A percentile compares a stretch with the other conserved stretches of the same genome.
Evolutionary conservation across 2,113 vertebrate species (phyloP).

Genomic region (Xenus cinereus): DNA sequence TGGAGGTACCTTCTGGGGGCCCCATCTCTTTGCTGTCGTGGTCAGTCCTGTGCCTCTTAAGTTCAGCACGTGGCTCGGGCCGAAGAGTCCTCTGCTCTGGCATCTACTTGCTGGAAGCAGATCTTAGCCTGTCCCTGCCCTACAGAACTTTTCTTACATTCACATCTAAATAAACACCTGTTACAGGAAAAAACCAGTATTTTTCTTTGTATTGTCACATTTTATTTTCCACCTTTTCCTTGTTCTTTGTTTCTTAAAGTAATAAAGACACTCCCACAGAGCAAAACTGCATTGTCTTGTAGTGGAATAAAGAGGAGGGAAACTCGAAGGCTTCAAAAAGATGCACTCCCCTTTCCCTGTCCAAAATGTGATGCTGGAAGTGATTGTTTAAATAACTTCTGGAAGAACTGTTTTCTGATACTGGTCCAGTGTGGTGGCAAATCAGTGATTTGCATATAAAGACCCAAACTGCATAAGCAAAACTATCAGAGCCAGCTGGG

Average conservation of each 20-base stretch:
- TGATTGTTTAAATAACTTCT: neutral
- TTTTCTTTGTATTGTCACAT: neutral
- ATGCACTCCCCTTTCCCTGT: neutral
- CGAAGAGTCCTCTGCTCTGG: neutral
- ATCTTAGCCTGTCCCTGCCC: neutral
- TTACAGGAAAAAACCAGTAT: neutral
- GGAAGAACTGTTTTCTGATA: neutral
- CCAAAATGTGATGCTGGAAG: neutral
- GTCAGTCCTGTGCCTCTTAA: neutral
- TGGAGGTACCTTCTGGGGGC: neutral
- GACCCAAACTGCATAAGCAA: constrained; percentile 59
- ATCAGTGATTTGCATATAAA: constrained; percentile 62
- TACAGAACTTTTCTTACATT: neutral
- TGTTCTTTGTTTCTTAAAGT: neutral
- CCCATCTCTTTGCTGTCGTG: neutral
- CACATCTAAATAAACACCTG: neutral
- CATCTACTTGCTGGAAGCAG: neutral
- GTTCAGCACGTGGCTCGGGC: neutral
- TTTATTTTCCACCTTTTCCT: neutral
- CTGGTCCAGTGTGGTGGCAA: neutral
- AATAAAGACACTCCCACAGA: neutral
- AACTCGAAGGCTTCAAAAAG: neutral
- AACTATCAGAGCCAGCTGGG: constrained; percentile 31
- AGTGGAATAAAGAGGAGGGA: neutral
- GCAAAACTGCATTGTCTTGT: neutral